Conservation (phyloP, 2,113 vertebrate genomes). For the Ceyx cyanopectus region DNA sequence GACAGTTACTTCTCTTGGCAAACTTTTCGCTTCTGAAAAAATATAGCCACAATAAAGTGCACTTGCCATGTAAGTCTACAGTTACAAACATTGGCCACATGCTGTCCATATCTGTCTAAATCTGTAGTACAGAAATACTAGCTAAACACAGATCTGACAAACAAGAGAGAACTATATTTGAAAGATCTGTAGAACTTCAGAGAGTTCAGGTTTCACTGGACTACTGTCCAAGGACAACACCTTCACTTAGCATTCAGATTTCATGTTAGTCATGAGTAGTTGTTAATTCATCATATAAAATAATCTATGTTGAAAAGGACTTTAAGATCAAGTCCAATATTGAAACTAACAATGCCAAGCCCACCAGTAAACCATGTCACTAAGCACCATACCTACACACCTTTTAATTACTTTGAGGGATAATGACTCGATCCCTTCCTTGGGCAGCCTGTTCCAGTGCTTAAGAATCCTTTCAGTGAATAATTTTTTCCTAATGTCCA, state of each 20-base stretch:
- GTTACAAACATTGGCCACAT: neutral
- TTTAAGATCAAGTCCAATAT: neutral
- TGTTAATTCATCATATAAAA: neutral
- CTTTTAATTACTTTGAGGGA: neutral
- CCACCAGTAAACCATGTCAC: neutral
- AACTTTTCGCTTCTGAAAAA: neutral
- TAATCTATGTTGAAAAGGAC: neutral
- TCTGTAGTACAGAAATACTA: neutral
- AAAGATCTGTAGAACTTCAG: neutral
- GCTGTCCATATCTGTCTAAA: neutral
- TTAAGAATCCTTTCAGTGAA: neutral
- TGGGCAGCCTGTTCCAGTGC: neutral
- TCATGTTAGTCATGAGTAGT: neutral
- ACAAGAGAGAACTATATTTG: neutral
- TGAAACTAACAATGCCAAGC: neutral
- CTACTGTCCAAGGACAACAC: fast-evolving
- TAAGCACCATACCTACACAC: neutral
- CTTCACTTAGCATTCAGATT: neutral
- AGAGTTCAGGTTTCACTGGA: neutral
- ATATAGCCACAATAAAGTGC: neutral
- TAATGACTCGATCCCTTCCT: neutral
- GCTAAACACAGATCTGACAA: neutral
- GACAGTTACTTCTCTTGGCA: neutral
- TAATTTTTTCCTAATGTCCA: neutral
- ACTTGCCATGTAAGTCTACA: neutral